Evolutionary conservation across 2,797 vertebrate species (phyloP), one percentile per base, ranked within the genome.

Genomic region (Artibeus jamaicensis): DNA sequence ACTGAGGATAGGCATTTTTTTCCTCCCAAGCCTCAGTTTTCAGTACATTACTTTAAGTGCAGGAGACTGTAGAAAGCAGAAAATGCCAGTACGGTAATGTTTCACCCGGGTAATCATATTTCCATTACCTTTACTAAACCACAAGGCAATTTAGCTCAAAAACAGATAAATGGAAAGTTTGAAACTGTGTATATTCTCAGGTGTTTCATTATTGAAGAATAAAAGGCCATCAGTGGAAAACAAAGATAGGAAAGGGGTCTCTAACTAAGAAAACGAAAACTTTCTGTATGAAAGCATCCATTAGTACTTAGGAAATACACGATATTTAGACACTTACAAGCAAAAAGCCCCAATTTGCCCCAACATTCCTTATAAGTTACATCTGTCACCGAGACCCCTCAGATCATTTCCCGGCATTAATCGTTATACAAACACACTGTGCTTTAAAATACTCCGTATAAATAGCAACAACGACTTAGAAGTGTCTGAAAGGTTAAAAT

Each of bases 1-100:
- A 82, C n/a, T 88, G 34, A 89, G 95, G 96, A 95, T 44, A 95
- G 39, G 88, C 59, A 92, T 53, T 86, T 42, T 42, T 86, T 24
- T 32, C 65, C 95, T 92, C 91, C 97, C 70, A 97, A 95, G 94
- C 68, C 95, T 62, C 37, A 84, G 82, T 94, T 82, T 86, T 93
- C 81, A 91, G 29, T 92, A 96, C 79, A 81, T 96, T 82, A 55
- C 86, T 98, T 97, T 79, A 94, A 96, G 95, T 97, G 73, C 46
- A 67, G 39, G 65, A 90, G 84, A 24, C 74, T 95, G 44, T 73
- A 62, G 87, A 85, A 89, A 76, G n/a, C 34, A 29, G 86, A 94
- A 96, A 91, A 57, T 42, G 37, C 22, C 57, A 34, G 16, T 48
- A 84, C 46, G 76, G 57, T 91, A 94, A 81, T 71, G 89, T 48